Evolutionary conservation across 2,888 invertebrate species (phyloP).

Genomic region (Diarsia brunnea): DNA sequence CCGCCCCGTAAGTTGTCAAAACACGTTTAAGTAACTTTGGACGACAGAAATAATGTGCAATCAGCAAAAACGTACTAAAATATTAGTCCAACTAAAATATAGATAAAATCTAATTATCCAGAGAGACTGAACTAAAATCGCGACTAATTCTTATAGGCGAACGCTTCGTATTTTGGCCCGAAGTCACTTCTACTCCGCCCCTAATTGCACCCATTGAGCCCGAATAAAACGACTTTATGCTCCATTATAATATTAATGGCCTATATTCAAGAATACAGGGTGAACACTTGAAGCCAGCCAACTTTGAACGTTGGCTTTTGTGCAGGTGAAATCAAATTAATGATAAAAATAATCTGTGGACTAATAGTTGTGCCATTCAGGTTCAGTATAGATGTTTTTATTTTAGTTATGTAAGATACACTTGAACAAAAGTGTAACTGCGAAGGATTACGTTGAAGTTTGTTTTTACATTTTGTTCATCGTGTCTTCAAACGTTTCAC

Average conservation of each 20-base stretch:
- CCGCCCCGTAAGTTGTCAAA: not conserved
- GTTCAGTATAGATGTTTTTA: not conserved
- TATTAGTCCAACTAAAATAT: conserved; percentile 24
- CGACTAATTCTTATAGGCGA: conserved; percentile 40
- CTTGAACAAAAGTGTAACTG: not conserved
- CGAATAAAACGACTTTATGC: conserved; percentile 70
- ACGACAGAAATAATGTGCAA: not conserved
- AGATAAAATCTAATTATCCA: conserved; percentile 32
- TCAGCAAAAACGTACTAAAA: not conserved
- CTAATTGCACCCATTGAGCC: conserved; percentile 76
- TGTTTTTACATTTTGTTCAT: not conserved
- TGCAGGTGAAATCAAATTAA: conserved; percentile 18
- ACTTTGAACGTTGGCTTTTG: conserved; percentile 12
- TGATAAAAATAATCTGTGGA: not conserved
- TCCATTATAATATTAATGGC: conserved; percentile 67
- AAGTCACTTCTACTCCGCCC: conserved; percentile 57
- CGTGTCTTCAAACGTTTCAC: not conserved
- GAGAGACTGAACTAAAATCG: conserved; percentile 40
- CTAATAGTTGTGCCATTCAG: not conserved
- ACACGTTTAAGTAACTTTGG: not conserved
- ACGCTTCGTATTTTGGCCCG: conserved; percentile 64
- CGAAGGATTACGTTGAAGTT: not conserved
- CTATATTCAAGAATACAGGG: conserved; percentile 63
- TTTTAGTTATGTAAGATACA: not conserved
- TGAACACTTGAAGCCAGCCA: conserved; percentile 13